Evolutionary conservation across 2,888 invertebrate species (phyloP), one percentile per base, ranked within the genome.

Genomic region (Tromatobia lineatoria): DNA sequence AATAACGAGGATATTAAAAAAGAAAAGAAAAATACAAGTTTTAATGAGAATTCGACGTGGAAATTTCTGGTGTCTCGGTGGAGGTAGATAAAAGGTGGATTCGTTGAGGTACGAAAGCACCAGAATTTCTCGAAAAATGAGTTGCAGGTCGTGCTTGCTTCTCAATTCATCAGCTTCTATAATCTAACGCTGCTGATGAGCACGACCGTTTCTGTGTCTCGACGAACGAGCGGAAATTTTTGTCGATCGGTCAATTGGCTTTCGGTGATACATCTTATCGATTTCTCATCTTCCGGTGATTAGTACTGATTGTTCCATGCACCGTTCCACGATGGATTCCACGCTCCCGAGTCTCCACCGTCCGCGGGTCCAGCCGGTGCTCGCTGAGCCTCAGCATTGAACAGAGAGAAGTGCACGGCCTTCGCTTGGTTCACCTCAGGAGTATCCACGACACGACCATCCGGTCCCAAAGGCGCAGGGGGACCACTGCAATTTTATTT

Each of bases 371-470:
- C 89, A 7, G 90, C 89, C 11, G 88, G 88, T 67, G 84, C 87
- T 74, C 88, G 88, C 74, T 89, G 89, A 1, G 91, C 91, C 54
- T 91, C 91, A 2, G 93, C 92, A 79, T 89, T 92, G 89, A 89
- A 93, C 42, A 93, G 88, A 7, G 93, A 90, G 86, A 93, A 93
- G 82, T 94, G 94, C 13, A 91, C 86, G 1, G 93, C 93, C 85
- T 94, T 94, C 42, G 94, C 94, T 78, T 93, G 91, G 61, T 92
- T 91, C 8, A 94, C 94, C 86, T 94, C 94, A 23, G 94, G 91
- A 11, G 94, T 94, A 87, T 94, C 94, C 7, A 93, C 89, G 15
- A 93, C 93, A 20, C 93, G 91, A 11, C 93, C 93, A 45, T 93
- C 93, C 0, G 93, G 89, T 54, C 93, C 93, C 50, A 93, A 64